A percentile compares a stretch with the other conserved stretches of the same genome.
phyloP scores from a whole-genome alignment of 2,113 vertebrate genomes.

The Lathamus discolor region DNA sequence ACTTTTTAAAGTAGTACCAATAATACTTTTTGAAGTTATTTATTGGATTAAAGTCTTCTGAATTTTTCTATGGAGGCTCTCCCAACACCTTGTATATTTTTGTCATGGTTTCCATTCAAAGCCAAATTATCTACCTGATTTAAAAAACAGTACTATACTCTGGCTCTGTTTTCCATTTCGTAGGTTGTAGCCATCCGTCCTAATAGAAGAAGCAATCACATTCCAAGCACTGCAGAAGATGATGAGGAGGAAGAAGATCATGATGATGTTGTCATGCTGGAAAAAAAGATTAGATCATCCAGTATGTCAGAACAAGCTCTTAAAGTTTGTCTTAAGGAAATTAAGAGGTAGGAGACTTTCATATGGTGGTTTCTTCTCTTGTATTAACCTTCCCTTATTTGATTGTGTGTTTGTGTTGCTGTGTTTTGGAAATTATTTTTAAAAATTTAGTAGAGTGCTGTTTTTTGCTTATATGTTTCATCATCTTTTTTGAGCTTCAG shows the following conservation, averaged over 20 bases:
- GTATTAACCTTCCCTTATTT: not conserved
- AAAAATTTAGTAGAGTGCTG: not conserved
- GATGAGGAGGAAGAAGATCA: conserved; percentile 90
- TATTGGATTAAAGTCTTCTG: not conserved
- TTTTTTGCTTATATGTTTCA: not conserved
- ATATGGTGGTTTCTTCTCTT: not conserved
- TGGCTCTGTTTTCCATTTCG: not conserved
- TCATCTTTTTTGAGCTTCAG: not conserved
- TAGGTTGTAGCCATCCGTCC: conserved; percentile 84
- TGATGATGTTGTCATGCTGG: conserved; percentile 85
- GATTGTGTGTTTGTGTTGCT: not conserved
- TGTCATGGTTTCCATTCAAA: not conserved
- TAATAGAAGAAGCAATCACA: conserved; percentile 78
- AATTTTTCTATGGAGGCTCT: not conserved
- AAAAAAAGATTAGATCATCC: conserved; percentile 87
- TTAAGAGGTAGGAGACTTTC: conserved; percentile 82
- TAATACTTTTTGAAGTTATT: not conserved
- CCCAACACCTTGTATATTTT: not conserved
- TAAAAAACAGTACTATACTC: not conserved
- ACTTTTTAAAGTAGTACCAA: not conserved
- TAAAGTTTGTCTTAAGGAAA: conserved; percentile 91
- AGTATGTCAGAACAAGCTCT: conserved; percentile 92
- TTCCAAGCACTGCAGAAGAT: conserved; percentile 79
- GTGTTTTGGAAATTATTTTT: not conserved
- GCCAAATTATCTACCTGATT: not conserved